phyloP scores from a whole-genome alignment of 2,113 vertebrate species.

The Platysternon megacephalum region DNA sequence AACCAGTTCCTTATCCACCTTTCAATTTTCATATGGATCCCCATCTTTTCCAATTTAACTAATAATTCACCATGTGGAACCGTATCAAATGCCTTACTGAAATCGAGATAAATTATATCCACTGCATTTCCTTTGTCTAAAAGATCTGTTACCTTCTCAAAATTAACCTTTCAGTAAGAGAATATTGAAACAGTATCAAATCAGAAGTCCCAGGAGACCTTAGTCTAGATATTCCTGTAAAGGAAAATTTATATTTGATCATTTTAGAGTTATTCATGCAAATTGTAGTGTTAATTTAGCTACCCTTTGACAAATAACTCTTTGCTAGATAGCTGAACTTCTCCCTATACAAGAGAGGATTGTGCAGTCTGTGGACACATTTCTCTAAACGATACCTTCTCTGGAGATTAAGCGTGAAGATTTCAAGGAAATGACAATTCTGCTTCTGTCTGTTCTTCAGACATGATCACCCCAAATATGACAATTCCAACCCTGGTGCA shows the following conservation, averaged over 20 bases:
- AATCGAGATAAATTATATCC: too few relatives aligned
- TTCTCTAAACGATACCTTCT: not conserved
- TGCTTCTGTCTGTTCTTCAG: not conserved
- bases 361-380: not conserved
- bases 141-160: too few relatives aligned
- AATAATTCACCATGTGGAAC: too few relatives aligned
- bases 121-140: too few relatives aligned
- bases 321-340: not conserved
- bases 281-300: not conserved
- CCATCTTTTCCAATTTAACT: too few relatives aligned
- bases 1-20: too few relatives aligned
- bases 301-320: not conserved
- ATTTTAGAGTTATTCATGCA: not conserved
- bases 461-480: not conserved
- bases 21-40: too few relatives aligned
- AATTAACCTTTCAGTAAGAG: not conserved
- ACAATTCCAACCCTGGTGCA: not conserved
- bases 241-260: too few relatives aligned
- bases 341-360: not conserved
- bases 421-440: not conserved
- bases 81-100: too few relatives aligned
- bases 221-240: too few relatives aligned
- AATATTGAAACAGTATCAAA: not conserved
- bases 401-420: not conserved
- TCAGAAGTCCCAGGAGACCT: not conserved